Base-by-base conservation (phyloP, 2,888 invertebrate species). In the Melieria omissa region DNA sequence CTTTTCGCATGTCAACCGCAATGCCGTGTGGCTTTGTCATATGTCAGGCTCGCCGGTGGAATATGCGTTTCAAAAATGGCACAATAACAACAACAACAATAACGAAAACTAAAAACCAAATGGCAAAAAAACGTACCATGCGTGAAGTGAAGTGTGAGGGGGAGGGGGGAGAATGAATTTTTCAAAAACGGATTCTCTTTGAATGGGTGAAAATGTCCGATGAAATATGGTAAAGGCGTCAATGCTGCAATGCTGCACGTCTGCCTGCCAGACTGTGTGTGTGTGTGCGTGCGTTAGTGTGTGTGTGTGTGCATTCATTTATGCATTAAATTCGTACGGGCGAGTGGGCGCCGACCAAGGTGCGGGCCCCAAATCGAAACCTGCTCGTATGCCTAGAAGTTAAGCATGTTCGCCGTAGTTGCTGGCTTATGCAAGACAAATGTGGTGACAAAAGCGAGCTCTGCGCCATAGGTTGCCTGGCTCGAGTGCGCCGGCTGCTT, bases 11-110 rank as follows among this genome's bases (percentile, higher is more conserved):
- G 69, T 69, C 69, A 69, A 69, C 69, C 62, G 62, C 69, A 69
- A 69, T 69, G 54, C 69, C 69, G 58, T 69, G 62, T 69, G 69
- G 69, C 44, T 62, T 69, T 69, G 69, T 62, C 62, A 69, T 46
- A 69, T 54, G 61, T 69, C 62, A 69, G 9, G 62, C n/a, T 49
- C 49, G 52, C 60, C 60, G 9, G 49, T 49, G 29, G 29, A 29
- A 60, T 58, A 57, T 9, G 42, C 9, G 29, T 29, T 14, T 29
- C 41, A 41, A 63, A 12, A 47, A 41, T 10, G 41, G 47, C 14
- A 45, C 9, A 14, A 41, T 16, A 8, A 47, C 42, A 58, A 41
- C 57, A 41, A 57, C 41, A 41, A 60, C 41, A 10, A 1, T 12
- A 57, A 60, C 55, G 46, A 29, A n/a, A 42, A 9, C 29, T 14